Evolutionary conservation across 2,888 invertebrate species (phyloP), one percentile per base, ranked within the genome.

Genomic region (Dione vanillae): DNA sequence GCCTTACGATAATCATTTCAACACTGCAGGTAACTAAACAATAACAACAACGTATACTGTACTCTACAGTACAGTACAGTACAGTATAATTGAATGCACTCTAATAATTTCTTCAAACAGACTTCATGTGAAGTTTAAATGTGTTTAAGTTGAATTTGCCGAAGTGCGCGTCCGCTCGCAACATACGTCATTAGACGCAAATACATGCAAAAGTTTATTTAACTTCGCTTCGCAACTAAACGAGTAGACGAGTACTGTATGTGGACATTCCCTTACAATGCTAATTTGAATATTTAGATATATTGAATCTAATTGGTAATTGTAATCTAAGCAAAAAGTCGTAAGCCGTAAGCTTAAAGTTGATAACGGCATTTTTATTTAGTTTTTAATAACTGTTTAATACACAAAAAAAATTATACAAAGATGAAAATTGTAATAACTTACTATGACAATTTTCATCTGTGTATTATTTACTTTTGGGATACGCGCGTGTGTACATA

Each of bases 161-260:
- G 81, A 83, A 85, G 83, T 81, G 78, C 82, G 78, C 82, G 78
- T 80, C 77, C 78, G 77, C 80, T 81, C 80, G 82, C 82, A 85
- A 83, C 85, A 88, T 86, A 90, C 86, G 81, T 90, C 90, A 90
- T 90, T 90, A 89, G 86, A 80, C 81, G 80, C 78, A 77, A 81
- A 82, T 78, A 82, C 82, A 84, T 82, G 80, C 83, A 80, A 82
- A 81, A 87, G 82, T 89, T 89, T 85, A 82, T 85, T 85, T 85
- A 87, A 89, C 85, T 88, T 67, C 27, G 66, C 68, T 68, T 41
- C 47, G 62, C 56, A 56, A 66, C 72, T 69, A 54, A 54, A 72
- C 62, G 58, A 71, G 67, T 65, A 20, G 45, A 20, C 12, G 51
- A 51, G 37, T 51, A 56, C 40, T 12, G 43, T 27, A 14, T 62